These are phyloP conservation scores for Adelges cooleyi DNA, from an alignment of 1,140 invertebrate species.

Conservation along the genomic window DNA sequence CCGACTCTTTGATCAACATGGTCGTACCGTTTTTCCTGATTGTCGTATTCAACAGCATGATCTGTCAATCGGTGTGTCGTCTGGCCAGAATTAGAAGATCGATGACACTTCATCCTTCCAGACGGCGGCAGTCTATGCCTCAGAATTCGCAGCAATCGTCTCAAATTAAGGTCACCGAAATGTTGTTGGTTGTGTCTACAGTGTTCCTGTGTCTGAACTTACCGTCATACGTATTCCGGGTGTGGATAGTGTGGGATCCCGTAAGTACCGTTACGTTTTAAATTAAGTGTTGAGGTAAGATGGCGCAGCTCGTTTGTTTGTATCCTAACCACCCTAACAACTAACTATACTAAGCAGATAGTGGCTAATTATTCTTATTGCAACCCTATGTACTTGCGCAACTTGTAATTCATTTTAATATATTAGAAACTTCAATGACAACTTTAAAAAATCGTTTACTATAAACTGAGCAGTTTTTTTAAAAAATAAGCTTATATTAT, in stretches of 20 bases:
- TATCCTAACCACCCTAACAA: too few species aligned
- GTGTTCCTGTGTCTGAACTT: constrained; percentile 68
- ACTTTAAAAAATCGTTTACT: too few species aligned
- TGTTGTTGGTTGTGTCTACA: constrained; percentile 66
- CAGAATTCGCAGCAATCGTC: constrained; percentile 38
- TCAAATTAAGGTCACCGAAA: constrained; percentile 62
- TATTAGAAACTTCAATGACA: too few species aligned
- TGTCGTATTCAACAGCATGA: constrained; percentile 56
- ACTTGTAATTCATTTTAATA: too few species aligned
- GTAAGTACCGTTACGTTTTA: constrained; percentile 37
- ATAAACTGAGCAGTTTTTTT: too few species aligned
- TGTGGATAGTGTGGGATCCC: constrained; percentile 45
- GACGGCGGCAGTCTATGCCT: neutral
- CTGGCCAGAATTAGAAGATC: constrained; percentile 44
- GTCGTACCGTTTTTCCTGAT: constrained; percentile 58
- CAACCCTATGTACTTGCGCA: too few species aligned
- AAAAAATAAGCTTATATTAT: too few species aligned
- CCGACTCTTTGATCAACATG: constrained; percentile 59
- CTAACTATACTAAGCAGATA: too few species aligned
- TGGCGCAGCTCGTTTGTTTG: too few species aligned
- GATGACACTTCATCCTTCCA: constrained; percentile 38
- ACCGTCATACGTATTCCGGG: constrained; percentile 54
- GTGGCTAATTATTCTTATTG: too few species aligned
- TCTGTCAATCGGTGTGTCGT: constrained; percentile 50
- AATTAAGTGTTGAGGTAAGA: too few species aligned